These are phyloP conservation scores for Criorhina ranunculi DNA, from an alignment of 2,888 invertebrate genomes.

Conservation along the genomic window DNA sequence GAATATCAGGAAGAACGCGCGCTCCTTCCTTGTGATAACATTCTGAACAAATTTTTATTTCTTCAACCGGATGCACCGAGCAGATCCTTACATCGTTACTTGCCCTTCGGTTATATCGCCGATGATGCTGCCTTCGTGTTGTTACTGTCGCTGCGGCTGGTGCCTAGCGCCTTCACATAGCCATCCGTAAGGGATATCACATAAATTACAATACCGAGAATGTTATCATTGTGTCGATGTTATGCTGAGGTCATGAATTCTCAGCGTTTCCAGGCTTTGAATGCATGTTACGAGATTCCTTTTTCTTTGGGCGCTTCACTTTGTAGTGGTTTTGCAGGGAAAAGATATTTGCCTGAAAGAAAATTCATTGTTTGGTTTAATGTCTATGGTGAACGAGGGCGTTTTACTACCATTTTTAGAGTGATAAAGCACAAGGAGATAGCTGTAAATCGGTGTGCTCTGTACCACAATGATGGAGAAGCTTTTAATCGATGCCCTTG, in stretches of 20 bases:
- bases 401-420: conserved; percentile 33
- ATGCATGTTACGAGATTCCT: conserved; percentile 59
- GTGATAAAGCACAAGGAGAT: conserved; percentile 47
- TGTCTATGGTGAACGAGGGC: conserved; percentile 38
- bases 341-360: conserved; percentile 51
- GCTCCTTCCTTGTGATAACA: conserved; percentile 59
- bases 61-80: conserved; percentile 70
- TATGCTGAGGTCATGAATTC: conserved; percentile 74
- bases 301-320: conserved; percentile 1
- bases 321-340: conserved; percentile 39
- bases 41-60: conserved; percentile 66
- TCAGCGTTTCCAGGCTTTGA: conserved; percentile 57
- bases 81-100: conserved; percentile 55
- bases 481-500: conserved; percentile 19
- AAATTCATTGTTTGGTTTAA: conserved; percentile 68
- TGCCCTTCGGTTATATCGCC: conserved; percentile 19
- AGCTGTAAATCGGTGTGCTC: conserved; percentile 46
- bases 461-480: conserved; percentile 16
- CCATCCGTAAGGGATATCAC: conserved; percentile 70
- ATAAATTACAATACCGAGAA: conserved; percentile 74
- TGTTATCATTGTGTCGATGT: conserved; percentile 76
- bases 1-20: conserved; percentile 56
- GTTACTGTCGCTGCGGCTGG: conserved; percentile 31
- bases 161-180: conserved; percentile 38
- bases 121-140: conserved; percentile 16